Evolutionary conservation across 2,797 vertebrate genomes (phyloP).

Genomic region (Lates japonicus): DNA sequence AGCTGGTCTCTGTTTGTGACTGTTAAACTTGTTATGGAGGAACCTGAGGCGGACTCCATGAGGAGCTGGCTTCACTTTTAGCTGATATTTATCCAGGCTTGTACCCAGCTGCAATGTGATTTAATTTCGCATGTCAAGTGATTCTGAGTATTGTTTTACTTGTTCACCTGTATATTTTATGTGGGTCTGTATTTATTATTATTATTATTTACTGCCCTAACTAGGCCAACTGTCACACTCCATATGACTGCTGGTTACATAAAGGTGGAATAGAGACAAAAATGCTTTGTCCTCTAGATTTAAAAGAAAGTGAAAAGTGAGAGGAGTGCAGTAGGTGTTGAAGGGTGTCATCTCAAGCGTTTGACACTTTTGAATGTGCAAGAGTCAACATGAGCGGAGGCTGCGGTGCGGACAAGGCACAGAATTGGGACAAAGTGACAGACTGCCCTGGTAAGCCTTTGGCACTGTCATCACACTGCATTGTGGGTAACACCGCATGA

Average conservation of each 20-base stretch:
- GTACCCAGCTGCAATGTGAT: slow-evolving; percentile 7
- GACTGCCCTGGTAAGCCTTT: slow-evolving; percentile 78
- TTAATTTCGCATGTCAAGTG: not conserved
- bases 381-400: slow-evolving; percentile 43
- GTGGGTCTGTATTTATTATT: not conserved
- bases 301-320: slow-evolving; percentile 41
- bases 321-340: slow-evolving; percentile 40
- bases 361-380: slow-evolving; percentile 64
- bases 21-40: slow-evolving; percentile 58
- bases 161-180: not conserved
- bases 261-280: slow-evolving; percentile 23
- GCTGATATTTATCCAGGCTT: slow-evolving; percentile 14
- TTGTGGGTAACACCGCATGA: slow-evolving; percentile 74
- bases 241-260: not conserved
- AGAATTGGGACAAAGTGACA: slow-evolving; percentile 73
- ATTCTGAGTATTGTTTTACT: not conserved
- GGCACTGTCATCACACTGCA: slow-evolving; percentile 71
- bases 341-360: slow-evolving; percentile 58
- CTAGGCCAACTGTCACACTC: not conserved
- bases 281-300: slow-evolving; percentile 1
- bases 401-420: slow-evolving; percentile 35
- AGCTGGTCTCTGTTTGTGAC: slow-evolving; percentile 37
- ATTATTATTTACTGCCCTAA: not conserved
- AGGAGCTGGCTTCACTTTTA: slow-evolving; percentile 24
- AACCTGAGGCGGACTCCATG: slow-evolving; percentile 38